Percentiles rank a stretch among this genome's conserved stretches.
Evolutionary conservation across 1,140 invertebrate genomes (phyloP).

Genomic region (Drosophila burlai): DNA sequence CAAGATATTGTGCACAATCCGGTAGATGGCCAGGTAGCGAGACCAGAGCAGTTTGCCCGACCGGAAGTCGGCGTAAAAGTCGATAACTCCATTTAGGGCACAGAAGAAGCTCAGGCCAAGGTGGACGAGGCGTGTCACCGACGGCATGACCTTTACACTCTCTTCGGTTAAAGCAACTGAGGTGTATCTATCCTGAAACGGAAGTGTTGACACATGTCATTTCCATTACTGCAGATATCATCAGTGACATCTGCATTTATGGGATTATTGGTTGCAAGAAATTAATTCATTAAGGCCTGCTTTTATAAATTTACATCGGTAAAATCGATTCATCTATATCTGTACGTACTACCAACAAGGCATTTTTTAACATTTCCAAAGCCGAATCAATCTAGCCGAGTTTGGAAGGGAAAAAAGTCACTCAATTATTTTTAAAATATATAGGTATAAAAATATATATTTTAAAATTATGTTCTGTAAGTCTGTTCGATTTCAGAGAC

Average conservation of each 20-base stretch:
- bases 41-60: not conserved
- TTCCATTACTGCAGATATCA: not conserved
- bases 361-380: too few species aligned
- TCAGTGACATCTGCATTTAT: not conserved
- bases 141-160: constrained; percentile 10
- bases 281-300: not conserved
- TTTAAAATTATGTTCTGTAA: too few species aligned
- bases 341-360: too few species aligned
- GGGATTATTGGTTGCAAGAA: not conserved
- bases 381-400: too few species aligned
- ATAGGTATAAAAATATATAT: too few species aligned
- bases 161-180: not conserved
- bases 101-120: constrained; percentile 14
- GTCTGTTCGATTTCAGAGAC: too few species aligned
- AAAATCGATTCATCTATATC: too few species aligned
- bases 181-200: not conserved
- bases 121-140: constrained; percentile 2
- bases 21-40: not conserved
- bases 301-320: not conserved
- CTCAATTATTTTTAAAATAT: too few species aligned
- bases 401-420: too few species aligned
- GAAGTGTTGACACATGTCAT: not conserved
- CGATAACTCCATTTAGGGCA: constrained; percentile 16
- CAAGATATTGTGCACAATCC: constrained; percentile 20
- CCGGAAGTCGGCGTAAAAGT: constrained; percentile 1